Base-by-base conservation (phyloP, 2,797 vertebrate genomes). In the Enoplosus armatus region DNA sequence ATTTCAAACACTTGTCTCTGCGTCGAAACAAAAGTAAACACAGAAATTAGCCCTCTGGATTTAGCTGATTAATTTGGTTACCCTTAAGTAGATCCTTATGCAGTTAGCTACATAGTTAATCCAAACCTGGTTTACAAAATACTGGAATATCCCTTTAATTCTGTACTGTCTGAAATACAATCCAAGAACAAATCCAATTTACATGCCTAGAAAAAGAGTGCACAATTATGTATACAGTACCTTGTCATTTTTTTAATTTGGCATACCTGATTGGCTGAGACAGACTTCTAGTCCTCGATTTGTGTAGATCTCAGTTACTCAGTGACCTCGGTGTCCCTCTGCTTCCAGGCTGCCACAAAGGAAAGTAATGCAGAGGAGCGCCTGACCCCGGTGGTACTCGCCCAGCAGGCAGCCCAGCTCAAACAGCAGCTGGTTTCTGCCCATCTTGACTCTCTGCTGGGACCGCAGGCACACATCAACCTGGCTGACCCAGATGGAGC, bases 351-450 rank as follows among this genome's bases (percentile, higher is more conserved):
- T 33, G 92, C 93, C 6, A 94, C 96, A 60, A 97, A 97, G 90
- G 97, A 98, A 76, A 95, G 95, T 14, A 93, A 94, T 11, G 90
- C 94, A 0, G 97, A 98, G 89, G 98, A 99, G 92, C 96, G 97
- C 70, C 95, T 99, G 77, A 98, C 96, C 14, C 97, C 98, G 0
- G 96, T 97, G 88, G 95, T 96, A 2, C 92, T 99, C 29, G 97
- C 97, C 70, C 96, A 97, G 90, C 97, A 98, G 85, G 96, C 98
- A 1, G 96, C 96, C 2, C 93, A 94, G 79, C 95, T 99, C 86
- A 98, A 98, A 91, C 96, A 98, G 90, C 98, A 98, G 91, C 93
- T 99, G 79, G 96, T 98, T 41, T 96, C 96, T 54, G 96, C 97
- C 73, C 98, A 98, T 72, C 92, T 97, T 16, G 97, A 97, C 86